These are phyloP conservation scores for Allobates femoralis DNA, from an alignment of 2,797 vertebrate species.

Conservation along the genomic window DNA sequence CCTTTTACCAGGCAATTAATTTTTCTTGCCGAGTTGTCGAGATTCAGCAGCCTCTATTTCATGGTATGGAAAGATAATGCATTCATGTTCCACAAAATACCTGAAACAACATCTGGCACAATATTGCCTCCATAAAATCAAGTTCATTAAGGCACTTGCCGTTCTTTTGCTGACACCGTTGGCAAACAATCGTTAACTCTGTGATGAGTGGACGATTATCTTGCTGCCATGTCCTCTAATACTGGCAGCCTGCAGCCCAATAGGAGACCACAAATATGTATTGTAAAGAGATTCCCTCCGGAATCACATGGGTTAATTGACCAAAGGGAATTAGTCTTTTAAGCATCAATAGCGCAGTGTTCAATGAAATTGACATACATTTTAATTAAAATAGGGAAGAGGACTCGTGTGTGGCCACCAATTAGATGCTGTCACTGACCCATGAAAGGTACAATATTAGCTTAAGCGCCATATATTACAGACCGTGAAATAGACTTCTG, in stretches of 20 bases:
- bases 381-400: constrained; percentile 63
- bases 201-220: neutral
- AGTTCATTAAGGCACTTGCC: constrained; percentile 39
- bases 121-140: constrained; percentile 51
- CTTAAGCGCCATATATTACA: constrained; percentile 63
- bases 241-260: neutral
- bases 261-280: neutral
- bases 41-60: constrained; percentile 36
- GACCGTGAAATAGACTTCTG: constrained; percentile 63
- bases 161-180: constrained; percentile 48
- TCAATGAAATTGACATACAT: constrained; percentile 65
- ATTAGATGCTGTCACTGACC: constrained; percentile 61
- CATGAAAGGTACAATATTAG: constrained; percentile 64
- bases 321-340: constrained; percentile 60
- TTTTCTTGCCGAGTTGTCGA: constrained; percentile 38
- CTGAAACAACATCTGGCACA: constrained; percentile 57
- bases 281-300: neutral
- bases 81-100: constrained; percentile 56
- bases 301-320: constrained; percentile 52
- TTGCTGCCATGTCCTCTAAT: neutral
- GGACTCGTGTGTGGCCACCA: constrained; percentile 53
- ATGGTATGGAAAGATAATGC: constrained; percentile 53
- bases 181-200: constrained; percentile 38
- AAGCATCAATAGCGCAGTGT: constrained; percentile 55
- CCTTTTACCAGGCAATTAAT: constrained; percentile 24